Evolutionary conservation across 35 echinoderm and acorn worm species (phyloP), one percentile per base, ranked within the genome.

Genomic region (Heliocidaris erythrogramma): DNA sequence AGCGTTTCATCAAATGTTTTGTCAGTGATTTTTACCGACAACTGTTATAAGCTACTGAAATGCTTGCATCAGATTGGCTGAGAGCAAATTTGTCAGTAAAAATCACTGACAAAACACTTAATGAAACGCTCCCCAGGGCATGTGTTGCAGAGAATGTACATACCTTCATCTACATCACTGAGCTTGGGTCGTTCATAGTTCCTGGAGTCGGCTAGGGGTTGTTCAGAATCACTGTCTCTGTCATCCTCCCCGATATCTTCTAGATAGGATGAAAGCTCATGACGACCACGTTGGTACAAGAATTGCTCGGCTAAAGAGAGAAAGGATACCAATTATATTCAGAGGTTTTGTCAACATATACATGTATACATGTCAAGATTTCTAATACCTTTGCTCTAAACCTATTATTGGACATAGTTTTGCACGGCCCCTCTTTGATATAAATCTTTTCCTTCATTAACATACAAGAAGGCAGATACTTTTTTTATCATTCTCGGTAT

Each of bases 91-190:
- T n/a, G n/a, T n/a, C n/a, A n/a, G n/a, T n/a, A n/a, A n/a, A n/a
- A n/a, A n/a, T n/a, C n/a, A n/a, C n/a, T n/a, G n/a, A n/a, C n/a
- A n/a, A n/a, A n/a, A n/a, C n/a, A n/a, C n/a, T n/a, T n/a, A n/a
- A n/a, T n/a, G n/a, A n/a, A n/a, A n/a, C n/a, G n/a, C n/a, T n/a
- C n/a, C 35, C 35, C 35, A 1, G 35, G 3, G 35, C 35, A 42
- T 42, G 35, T 42, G 35, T 42, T n/a, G n/a, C n/a, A n/a, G n/a
- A n/a, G n/a, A n/a, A n/a, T n/a, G n/a, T 6, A 53, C 65, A 35
- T 92, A 99, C 98, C 98, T 97, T 99, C 96, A 95, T 99, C 97
- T 30, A 92, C 90, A 49, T 95, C 97, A 96, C 86, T 96, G 9
- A 99, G 97, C 56, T 97, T 93, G 0, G 98, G 98, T 90, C 88